phyloP scores from a whole-genome alignment of 2,888 invertebrate genomes.

The Deilephila elpenor region DNA sequence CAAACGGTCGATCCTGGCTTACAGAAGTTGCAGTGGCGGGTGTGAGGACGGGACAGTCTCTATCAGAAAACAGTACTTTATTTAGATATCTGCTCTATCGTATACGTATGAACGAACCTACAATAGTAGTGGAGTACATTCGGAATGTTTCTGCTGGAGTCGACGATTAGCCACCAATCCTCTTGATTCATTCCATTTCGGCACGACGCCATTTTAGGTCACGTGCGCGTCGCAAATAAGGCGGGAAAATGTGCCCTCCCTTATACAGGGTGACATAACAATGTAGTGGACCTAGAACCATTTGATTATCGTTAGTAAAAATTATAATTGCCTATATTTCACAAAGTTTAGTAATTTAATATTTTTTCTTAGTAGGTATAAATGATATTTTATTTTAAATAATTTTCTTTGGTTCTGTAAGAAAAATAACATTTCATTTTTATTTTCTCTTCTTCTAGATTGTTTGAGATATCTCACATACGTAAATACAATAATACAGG shows the following conservation, averaged over 20 bases:
- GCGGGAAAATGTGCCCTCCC: constrained; percentile 48
- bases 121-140: not conserved
- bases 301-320: too few relatives aligned
- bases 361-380: not conserved
- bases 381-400: not conserved
- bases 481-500: not conserved
- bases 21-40: too few relatives aligned
- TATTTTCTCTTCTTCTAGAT: too few relatives aligned
- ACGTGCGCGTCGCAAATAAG: constrained; percentile 72
- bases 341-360: not conserved
- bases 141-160: constrained; percentile 56
- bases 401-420: not conserved
- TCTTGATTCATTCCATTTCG: constrained; percentile 79
- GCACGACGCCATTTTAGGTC: constrained; percentile 74
- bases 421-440: too few relatives aligned
- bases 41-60: too few relatives aligned
- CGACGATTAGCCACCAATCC: constrained; percentile 76
- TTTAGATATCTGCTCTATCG: not conserved
- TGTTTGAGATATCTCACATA: too few relatives aligned
- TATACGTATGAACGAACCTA: not conserved
- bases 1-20: too few relatives aligned
- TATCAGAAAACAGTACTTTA: too few relatives aligned
- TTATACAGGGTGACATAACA: constrained; percentile 52
- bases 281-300: not conserved
- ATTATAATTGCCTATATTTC: too few relatives aligned